Base-by-base conservation (phyloP, 2,797 vertebrate genomes). In the Trachops cirrhosus region DNA sequence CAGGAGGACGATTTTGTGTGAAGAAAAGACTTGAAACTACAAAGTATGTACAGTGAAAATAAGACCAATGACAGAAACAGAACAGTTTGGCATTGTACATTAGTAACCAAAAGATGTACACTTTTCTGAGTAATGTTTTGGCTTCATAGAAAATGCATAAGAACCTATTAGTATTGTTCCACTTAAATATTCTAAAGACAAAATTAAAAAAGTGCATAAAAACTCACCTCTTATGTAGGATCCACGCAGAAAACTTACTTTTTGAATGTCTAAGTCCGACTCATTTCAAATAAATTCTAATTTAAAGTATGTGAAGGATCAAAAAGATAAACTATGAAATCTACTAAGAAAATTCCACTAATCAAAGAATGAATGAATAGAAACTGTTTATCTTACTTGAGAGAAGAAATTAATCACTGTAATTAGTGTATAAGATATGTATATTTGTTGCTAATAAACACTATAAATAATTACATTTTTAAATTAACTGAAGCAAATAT, bases 271-370 rank as follows among this genome's bases (percentile, higher is more conserved):
- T 64, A 24, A 91, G 21, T 86, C 50, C 21, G n/a, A 79, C 29
- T 95, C 62, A 88, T 71, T n/a, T 68, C 11, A 39, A 91, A 75
- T 48, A 86, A 80, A 95, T 11, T 67, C 74, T 86, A 93, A 94
- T 86, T 83, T 87, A 52, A 94, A 91, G 64, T 91, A 90, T 64
- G n/a, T 84, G n/a, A 93, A 93, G 34, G n/a, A 89, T 93, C 14
- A 91, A 75, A 75, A 82, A 78, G 64, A 77, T n/a, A 34, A 91
- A 88, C 21, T 18, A 57, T 48, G 79, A 21, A 37, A 86, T 52
- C 22, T 87, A 54, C 89, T 83, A 39, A 88, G 48, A 92, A 80
- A 95, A 62, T 80, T 86, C 46, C 9, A 57, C 34, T 85, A 70
- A 88, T 82, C 59, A 79, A 89, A 86, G 7, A 32, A 77, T 85